Percentiles rank a stretch among this genome's conserved stretches.
Evolutionary conservation across 2,797 vertebrate genomes (phyloP).

Genomic region (Silurus aristotelis): DNA sequence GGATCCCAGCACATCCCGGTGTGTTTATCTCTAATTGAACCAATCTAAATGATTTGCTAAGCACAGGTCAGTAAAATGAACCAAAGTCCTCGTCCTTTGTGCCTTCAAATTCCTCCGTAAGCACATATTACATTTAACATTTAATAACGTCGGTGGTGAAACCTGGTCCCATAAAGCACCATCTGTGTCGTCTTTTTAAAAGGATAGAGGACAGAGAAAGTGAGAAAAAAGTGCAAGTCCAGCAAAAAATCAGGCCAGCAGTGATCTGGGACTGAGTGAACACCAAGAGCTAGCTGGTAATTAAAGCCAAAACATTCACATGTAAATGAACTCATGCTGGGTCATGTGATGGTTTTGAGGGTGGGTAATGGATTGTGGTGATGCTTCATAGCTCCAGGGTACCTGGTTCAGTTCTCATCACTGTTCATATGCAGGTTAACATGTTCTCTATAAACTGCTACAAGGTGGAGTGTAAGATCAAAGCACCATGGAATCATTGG

Average conservation of each 20-base stretch:
- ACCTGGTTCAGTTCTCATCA: neutral
- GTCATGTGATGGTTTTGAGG: neutral
- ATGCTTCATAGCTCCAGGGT: neutral
- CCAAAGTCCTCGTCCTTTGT: slow-evolving; percentile 57
- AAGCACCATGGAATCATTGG: no score
- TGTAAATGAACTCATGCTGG: neutral
- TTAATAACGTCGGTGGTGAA: slow-evolving; percentile 71
- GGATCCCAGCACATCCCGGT: no score
- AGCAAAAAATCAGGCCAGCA: slow-evolving; percentile 51
- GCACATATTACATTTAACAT: slow-evolving; percentile 69
- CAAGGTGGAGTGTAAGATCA: no score
- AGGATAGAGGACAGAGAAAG: slow-evolving; percentile 53
- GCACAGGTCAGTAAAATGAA: slow-evolving; percentile 57
- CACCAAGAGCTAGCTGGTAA: slow-evolving; percentile 26
- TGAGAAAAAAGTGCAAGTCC: slow-evolving; percentile 50
- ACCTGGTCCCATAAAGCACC: slow-evolving; percentile 68
- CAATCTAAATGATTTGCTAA: slow-evolving; percentile 63
- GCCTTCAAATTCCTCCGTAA: slow-evolving; percentile 43
- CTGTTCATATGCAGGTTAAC: no score
- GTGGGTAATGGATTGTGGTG: neutral
- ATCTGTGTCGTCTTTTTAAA: slow-evolving; percentile 67
- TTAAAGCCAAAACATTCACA: neutral
- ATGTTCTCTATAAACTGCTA: no score
- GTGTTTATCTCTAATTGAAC: slow-evolving; percentile 19
- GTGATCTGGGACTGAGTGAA: slow-evolving; percentile 65